Evolutionary conservation across 2,888 invertebrate species (phyloP), one percentile per base, ranked within the genome.

Genomic region (Nebria brevicollis): DNA sequence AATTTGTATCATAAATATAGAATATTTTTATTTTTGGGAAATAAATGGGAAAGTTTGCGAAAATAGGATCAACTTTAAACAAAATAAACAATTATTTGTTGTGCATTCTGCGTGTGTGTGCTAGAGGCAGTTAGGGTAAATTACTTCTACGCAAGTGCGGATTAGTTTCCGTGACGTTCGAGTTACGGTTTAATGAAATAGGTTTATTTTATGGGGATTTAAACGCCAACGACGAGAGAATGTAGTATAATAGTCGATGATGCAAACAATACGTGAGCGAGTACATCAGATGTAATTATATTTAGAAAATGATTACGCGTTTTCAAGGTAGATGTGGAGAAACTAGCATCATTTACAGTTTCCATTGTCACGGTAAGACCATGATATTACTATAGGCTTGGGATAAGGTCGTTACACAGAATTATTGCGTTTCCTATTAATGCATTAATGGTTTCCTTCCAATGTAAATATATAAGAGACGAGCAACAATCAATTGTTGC

Each of bases 341-440:
- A 65, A 66, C 54, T 8, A 54, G 54, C 54, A 54, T 54, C 8
- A 54, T 26, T 66, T 77, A 64, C 72, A 15, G 13, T 64, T 72
- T 43, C 72, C 77, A 77, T 77, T 77, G 77, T 77, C 77, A 77
- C 72, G 77, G 77, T 15, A 72, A 72, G 72, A 77, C 77, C 77
- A 13, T 72, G 77, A 77, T 77, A 77, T 70, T 77, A 77, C 25
- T 10, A 70, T 34, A 34, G 34, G 42, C 70, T 13, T 68, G 66
- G n/a, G 68, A 77, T 41, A 65, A 77, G 77, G 77, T 72, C 77
- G 65, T 26, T 70, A 77, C 64, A 77, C 54, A 54, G 54, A 54
- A 54, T 54, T 8, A 77, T 70, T 70, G 26, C 77, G 66, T 77
- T 77, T 77, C 77, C 77, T 8, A 70, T 66, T 76, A 74, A 13